Base-by-base conservation (phyloP, 2,797 vertebrate species). In the Fistularia tabacaria region DNA sequence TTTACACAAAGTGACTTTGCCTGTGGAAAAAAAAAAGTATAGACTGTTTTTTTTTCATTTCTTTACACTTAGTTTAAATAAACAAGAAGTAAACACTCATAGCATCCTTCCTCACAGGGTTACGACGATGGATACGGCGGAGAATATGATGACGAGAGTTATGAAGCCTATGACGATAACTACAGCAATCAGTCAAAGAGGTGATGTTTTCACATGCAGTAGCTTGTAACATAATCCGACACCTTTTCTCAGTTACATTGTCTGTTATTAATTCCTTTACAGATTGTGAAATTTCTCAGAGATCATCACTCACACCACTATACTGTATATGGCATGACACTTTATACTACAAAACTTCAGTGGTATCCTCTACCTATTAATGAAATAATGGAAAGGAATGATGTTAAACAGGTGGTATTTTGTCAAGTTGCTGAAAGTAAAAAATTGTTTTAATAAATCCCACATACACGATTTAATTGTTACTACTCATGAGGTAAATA, bases 51-150 rank as follows among this genome's bases (percentile, higher is more conserved):
- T 53, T 57, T 45, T 80, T 80, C 11, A 64, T 62, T 10, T 43
- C 42, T 69, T 63, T 84, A 62, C 64, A 74, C 74, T 80, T 74
- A 57, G 53, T 45, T 51, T 49, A 76, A 14, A 63, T 52, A 68
- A 56, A 57, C 43, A 48, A 58, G 38, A 14, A 64, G 36, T 56
- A 36, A 54, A 53, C 38, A 14, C 46, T 55, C 6, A 15, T 14
- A 37, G 3, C 1, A 0, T 62, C 58, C 69, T 67, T 43, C 49
- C 51, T 76, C 37, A 3, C 80, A 99, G 96, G 93, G 92, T 49
- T 98, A 97, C 0, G 94, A 99, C 80, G 96, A 98, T 48, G 93
- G 96, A 54, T 98, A 96, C 40, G 94, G 93, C 10, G 96, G 91
- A 54, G 95, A 98, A 83, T 99, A 98, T 60, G 96, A 98, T 36